phyloP scores from a whole-genome alignment of 2,888 invertebrate species.

The Chesias legatella region DNA sequence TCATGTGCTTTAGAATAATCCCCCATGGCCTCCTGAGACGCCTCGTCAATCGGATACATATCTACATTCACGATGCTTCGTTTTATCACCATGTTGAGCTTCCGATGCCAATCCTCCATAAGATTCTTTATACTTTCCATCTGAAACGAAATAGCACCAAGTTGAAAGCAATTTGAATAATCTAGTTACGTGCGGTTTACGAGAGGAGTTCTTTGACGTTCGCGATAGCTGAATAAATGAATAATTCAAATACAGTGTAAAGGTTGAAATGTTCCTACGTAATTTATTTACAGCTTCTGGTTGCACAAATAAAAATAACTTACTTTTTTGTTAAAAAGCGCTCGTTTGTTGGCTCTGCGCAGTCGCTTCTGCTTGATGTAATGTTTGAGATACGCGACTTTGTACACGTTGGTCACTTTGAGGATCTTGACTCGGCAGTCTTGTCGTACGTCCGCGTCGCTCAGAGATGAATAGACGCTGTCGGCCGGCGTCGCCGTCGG shows the following conservation, averaged over 20 bases:
- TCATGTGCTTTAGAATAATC: constrained; percentile 58
- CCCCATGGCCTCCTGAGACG: constrained; percentile 63
- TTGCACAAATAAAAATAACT: constrained; percentile 5
- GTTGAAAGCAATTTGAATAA: constrained; percentile 6
- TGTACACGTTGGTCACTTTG: constrained; percentile 69
- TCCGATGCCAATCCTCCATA: constrained; percentile 66
- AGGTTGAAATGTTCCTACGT: constrained; percentile 2
- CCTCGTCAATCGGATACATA: constrained; percentile 45
- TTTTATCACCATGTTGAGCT: constrained; percentile 59
- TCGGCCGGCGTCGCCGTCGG: constrained; percentile 20
- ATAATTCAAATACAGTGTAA: constrained; percentile 10
- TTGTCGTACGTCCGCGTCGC: constrained; percentile 46
- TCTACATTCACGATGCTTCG: constrained; percentile 49
- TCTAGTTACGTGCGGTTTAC: constrained; percentile 8
- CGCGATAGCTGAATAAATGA: constrained; percentile 16
- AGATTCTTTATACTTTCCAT: constrained; percentile 61
- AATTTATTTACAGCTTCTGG: constrained; percentile 1
- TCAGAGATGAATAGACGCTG: constrained; percentile 52
- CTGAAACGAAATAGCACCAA: constrained; percentile 36
- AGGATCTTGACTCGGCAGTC: constrained; percentile 65
- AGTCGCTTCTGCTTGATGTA: constrained; percentile 65
- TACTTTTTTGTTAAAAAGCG: constrained; percentile 64
- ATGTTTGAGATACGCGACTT: constrained; percentile 64
- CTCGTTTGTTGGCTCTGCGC: constrained; percentile 55
- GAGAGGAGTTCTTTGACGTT: constrained; percentile 12